These are phyloP conservation scores for Scartelaos histophorus DNA, from an alignment of 2,113 vertebrate genomes.

Conservation along the genomic window DNA sequence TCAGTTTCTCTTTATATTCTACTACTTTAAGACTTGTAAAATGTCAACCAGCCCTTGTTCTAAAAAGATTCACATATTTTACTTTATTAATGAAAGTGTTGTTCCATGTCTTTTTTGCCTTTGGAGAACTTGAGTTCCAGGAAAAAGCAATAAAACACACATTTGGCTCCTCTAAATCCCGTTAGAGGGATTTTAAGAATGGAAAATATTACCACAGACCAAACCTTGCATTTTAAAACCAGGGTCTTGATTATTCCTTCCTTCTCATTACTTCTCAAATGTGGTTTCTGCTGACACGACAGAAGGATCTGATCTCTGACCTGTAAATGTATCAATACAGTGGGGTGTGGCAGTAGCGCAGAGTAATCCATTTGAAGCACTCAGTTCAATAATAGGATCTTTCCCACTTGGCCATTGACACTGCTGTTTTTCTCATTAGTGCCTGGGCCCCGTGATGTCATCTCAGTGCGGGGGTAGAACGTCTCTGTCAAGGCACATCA, in stretches of 20 bases:
- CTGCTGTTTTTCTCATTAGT: conserved; percentile 47
- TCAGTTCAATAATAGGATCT: conserved; percentile 37
- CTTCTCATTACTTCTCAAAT: conserved; percentile 1
- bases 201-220: conserved; percentile 50
- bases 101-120: conserved; percentile 37
- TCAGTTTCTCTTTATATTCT: background rate
- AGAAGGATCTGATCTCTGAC: conserved; percentile 54
- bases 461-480: conserved; percentile 39
- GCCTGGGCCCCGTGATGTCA: conserved; percentile 35
- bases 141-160: conserved; percentile 43
- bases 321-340: conserved; percentile 27
- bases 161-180: conserved; percentile 37
- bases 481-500: conserved; percentile 37
- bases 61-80: conserved; percentile 24
- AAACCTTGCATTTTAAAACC: conserved; percentile 12
- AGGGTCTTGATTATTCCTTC: background rate
- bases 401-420: conserved; percentile 37
- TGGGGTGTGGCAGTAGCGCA: conserved; percentile 40
- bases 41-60: background rate
- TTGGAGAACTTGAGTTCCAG: conserved; percentile 35
- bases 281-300: conserved; percentile 18
- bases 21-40: conserved; percentile 6
- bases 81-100: conserved; percentile 40
- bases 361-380: conserved; percentile 37
- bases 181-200: conserved; percentile 25